Conservation (phyloP, 2,113 vertebrate genomes). For the Ciconia stormi region DNA sequence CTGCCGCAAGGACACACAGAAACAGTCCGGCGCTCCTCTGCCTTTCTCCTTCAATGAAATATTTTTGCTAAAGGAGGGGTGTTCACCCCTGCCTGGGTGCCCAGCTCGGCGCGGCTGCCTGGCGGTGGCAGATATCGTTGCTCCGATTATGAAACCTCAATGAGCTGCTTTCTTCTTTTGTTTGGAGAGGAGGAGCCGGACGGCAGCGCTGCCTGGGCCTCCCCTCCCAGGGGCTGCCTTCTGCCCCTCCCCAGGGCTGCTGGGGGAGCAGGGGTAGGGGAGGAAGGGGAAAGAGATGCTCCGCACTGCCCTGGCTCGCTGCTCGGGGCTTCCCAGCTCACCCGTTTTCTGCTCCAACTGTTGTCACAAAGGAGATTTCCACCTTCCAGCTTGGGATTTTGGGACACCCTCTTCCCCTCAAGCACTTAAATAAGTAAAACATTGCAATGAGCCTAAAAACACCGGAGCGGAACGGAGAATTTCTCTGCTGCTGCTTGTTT, state of each 20-base stretch:
- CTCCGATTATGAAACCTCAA: not conserved
- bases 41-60: not conserved
- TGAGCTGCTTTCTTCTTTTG: conserved; percentile 10
- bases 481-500: not conserved
- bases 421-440: not conserved
- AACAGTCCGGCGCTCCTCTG: not conserved
- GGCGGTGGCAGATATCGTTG: not conserved
- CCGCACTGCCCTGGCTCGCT: not conserved
- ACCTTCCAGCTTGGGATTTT: not conserved
- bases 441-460: not conserved
- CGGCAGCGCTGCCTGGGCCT: not conserved
- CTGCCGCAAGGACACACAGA: rapidly evolving
- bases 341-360: not conserved
- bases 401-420: not conserved
- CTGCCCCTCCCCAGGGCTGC: not conserved
- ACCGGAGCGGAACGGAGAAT: rapidly evolving
- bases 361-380: not conserved
- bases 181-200: not conserved
- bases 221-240: not conserved
- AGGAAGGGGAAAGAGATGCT: not conserved
- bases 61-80: not conserved
- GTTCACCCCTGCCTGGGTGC: not conserved
- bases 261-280: not conserved
- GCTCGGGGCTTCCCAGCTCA: not conserved
- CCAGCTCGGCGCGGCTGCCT: not conserved